These are phyloP conservation scores for Trematomus loennbergii DNA, from an alignment of 2,113 vertebrate genomes.

Conservation along the genomic window DNA sequence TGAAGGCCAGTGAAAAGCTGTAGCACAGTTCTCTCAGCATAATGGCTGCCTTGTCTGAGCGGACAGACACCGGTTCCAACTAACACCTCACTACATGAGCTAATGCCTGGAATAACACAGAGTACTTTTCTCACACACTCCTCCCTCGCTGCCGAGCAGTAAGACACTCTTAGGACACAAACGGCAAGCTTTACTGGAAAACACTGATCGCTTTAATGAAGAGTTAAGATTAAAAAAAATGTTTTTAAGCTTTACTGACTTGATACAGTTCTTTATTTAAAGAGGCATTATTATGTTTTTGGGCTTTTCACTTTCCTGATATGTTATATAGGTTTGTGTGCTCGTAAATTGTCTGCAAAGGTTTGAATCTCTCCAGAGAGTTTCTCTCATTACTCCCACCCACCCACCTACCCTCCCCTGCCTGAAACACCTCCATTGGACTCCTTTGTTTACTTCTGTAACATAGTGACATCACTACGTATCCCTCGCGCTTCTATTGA, in stretches of 20 bases:
- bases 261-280: not conserved
- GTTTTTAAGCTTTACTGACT: too few relatives aligned
- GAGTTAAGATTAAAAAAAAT: not conserved
- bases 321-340: too few relatives aligned
- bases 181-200: not conserved
- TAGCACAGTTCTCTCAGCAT: conserved; percentile 4
- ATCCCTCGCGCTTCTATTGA: too few relatives aligned
- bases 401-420: too few relatives aligned
- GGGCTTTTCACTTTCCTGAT: too few relatives aligned
- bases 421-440: too few relatives aligned
- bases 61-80: conserved; percentile 47
- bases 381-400: too few relatives aligned
- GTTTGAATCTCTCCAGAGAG: too few relatives aligned
- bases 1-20: not conserved
- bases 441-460: too few relatives aligned
- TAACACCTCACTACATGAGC: conserved; percentile 54
- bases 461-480: too few relatives aligned
- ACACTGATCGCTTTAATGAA: not conserved
- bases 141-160: not conserved
- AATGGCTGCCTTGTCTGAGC: conserved; percentile 54
- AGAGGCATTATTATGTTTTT: too few relatives aligned
- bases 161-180: not conserved
- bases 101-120: conserved; percentile 35
- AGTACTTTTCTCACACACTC: conserved; percentile 22
- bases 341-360: too few relatives aligned